These are phyloP conservation scores for Astropecten irregularis DNA, from an alignment of 53 echinoderm and acorn worm species.

Conservation along the genomic window DNA sequence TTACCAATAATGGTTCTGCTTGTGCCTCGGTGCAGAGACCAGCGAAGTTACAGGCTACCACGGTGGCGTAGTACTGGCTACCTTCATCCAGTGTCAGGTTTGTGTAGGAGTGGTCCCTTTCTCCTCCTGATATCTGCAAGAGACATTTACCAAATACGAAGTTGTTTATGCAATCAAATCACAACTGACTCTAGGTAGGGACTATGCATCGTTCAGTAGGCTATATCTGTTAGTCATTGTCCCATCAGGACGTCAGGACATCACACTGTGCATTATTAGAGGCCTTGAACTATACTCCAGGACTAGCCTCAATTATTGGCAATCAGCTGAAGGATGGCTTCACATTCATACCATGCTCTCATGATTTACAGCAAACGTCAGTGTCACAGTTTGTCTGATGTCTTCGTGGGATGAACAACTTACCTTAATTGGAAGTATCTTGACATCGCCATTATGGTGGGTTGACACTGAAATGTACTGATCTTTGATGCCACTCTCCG, in stretches of 20 bases:
- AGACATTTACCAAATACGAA: no score
- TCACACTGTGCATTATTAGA: no score
- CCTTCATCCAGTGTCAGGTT: slow-evolving; percentile 35
- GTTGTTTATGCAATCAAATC: no score
- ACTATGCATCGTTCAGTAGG: background rate
- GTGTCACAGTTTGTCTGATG: no score
- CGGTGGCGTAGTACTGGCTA: background rate
- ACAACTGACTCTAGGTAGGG: no score
- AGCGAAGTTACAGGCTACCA: slow-evolving; percentile 58
- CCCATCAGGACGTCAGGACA: no score
- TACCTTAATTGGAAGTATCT: slow-evolving; percentile 28
- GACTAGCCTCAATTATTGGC: no score
- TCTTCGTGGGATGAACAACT: no score
- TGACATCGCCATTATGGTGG: slow-evolving; percentile 18
- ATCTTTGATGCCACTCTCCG: slow-evolving; percentile 29
- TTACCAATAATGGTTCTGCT: slow-evolving; percentile 21
- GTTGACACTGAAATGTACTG: slow-evolving; percentile 31
- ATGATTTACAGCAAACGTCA: no score
- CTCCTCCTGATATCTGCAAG: slow-evolving; percentile 34
- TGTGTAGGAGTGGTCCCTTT: slow-evolving; percentile 35
- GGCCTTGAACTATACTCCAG: no score
- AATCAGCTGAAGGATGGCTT: no score
- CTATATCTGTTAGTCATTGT: background rate
- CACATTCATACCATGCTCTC: no score
- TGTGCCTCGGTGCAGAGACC: slow-evolving; percentile 28